These are phyloP conservation scores for Dynastes grantii DNA, from an alignment of 2,888 invertebrate species.

Conservation along the genomic window DNA sequence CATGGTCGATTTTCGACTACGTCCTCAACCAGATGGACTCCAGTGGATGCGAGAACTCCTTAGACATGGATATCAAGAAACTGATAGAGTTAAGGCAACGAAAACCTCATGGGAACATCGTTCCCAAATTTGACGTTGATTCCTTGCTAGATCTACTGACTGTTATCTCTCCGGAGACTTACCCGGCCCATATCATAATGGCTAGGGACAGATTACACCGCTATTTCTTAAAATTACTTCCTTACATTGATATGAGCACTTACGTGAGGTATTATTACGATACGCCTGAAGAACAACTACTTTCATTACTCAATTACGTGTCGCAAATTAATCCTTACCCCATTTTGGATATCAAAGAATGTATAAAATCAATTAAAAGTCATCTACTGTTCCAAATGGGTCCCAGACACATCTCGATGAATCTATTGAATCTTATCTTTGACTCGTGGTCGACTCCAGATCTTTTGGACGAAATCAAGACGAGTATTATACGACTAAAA, in stretches of 20 bases:
- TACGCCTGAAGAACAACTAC: slow-evolving; percentile 16
- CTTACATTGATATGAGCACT: background rate
- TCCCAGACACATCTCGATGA: background rate
- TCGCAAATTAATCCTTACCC: slow-evolving; percentile 11
- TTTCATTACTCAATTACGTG: slow-evolving; percentile 12
- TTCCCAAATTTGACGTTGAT: background rate
- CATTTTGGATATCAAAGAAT: background rate
- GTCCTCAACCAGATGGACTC: slow-evolving; percentile 23
- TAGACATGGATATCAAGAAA: background rate
- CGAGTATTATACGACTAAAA: background rate
- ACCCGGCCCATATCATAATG: slow-evolving; percentile 1
- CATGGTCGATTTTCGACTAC: slow-evolving; percentile 19
- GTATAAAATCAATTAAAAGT: slow-evolving; percentile 12
- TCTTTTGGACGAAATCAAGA: background rate
- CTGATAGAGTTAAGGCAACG: background rate
- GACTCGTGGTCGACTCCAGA: slow-evolving; percentile 27
- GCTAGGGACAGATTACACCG: background rate
- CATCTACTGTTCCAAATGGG: slow-evolving; percentile 21
- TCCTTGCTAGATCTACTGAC: background rate
- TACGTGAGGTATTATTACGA: slow-evolving; percentile 14
- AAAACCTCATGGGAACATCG: too few relatives aligned
- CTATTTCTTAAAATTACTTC: slow-evolving; percentile 5
- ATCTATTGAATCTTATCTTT: slow-evolving; percentile 1
- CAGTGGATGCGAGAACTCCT: background rate
- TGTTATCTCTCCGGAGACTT: background rate